A percentile compares a stretch with the other conserved stretches of the same genome.
phyloP scores from a whole-genome alignment of 2,888 invertebrate genomes.

The Metalampra italica region DNA sequence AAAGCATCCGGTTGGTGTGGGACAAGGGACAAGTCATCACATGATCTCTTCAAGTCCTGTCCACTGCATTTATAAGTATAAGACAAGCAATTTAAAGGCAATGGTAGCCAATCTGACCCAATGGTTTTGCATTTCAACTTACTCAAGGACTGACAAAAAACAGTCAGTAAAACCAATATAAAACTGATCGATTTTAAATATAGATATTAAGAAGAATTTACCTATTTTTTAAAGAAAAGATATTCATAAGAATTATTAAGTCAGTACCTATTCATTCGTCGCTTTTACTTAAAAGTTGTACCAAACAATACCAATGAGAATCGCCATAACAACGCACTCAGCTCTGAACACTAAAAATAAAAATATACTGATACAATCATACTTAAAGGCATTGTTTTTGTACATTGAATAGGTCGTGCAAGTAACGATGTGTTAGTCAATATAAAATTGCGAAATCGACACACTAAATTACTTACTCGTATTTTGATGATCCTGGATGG shows the following conservation, averaged over 20 bases:
- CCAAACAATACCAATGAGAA: conserved; percentile 33
- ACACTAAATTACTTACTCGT: background rate
- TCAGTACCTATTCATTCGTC: background rate
- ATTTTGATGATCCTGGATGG: too few species aligned
- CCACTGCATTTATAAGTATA: too few species aligned
- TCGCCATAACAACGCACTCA: conserved; percentile 48
- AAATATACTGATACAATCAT: conserved; percentile 51
- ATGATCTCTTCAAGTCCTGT: too few species aligned
- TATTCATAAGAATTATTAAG: too few species aligned
- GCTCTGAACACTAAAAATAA: conserved; percentile 53
- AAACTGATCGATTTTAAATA: too few species aligned
- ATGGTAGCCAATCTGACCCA: too few species aligned
- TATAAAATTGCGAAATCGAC: background rate
- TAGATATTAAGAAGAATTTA: too few species aligned
- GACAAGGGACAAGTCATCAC: conserved; percentile 6
- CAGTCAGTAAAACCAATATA: too few species aligned
- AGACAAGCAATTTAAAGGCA: too few species aligned
- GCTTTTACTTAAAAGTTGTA: conserved; percentile 20
- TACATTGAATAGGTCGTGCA: conserved; percentile 26
- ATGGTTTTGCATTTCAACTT: too few species aligned
- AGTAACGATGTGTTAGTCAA: conserved; percentile 4
- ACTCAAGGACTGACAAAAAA: too few species aligned
- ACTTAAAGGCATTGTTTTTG: conserved; percentile 50
- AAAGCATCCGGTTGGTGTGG: conserved; percentile 37
- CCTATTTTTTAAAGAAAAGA: too few species aligned